Base-by-base conservation (phyloP, 1,140 invertebrate species). In the Hirudo medicinalis region DNA sequence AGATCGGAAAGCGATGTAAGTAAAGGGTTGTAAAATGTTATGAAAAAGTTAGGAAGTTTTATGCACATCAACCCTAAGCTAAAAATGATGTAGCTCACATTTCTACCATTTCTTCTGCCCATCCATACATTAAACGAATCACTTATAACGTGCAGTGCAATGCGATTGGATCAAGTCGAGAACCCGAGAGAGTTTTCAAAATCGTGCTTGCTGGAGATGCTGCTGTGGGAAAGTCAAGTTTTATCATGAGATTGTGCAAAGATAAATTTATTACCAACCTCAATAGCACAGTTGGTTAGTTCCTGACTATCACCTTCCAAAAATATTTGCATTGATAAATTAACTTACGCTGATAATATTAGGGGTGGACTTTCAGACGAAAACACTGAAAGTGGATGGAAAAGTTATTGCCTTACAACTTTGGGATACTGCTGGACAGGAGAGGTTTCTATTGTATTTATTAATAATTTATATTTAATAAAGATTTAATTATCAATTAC, bases 281-380 rank as follows among this genome's bases (percentile, higher is more conserved):
- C 53, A 86, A 83, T 60, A 87, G 87, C 4, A 88, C 87, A 1
- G 77, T 88, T 72, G 87, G 86, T 86, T 78, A 76, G 77, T 74
- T 53, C 9, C 11, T 63, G 11, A 15, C 32, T 15, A 63, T 13
- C 19, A 20, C 13, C 11, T 11, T n/a, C 19, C 22, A 25, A 25
- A 8, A 49, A 49, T 49, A 49, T 49, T 49, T 5, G 43, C 43
- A 13, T 5, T 49, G 43, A 49, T 8, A 63, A 63, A 11, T 63
- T 63, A 63, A 63, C 2, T 11, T 32, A 11, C 29, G 15, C 11
- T 68, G 29, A 29, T 49, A 49, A 49, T 49, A 17, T 17, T 49
- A 86, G 86, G 87, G 57, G 86, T 88, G 1, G 87, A 88, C 78
- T 88, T 87, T 75, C 85, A 87, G 75, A 85, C 87, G 36, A 87